Evolutionary conservation across 1,140 invertebrate species (phyloP), one percentile per base, ranked within the genome.

Genomic region (Trachymyrmex cornetzi): DNA sequence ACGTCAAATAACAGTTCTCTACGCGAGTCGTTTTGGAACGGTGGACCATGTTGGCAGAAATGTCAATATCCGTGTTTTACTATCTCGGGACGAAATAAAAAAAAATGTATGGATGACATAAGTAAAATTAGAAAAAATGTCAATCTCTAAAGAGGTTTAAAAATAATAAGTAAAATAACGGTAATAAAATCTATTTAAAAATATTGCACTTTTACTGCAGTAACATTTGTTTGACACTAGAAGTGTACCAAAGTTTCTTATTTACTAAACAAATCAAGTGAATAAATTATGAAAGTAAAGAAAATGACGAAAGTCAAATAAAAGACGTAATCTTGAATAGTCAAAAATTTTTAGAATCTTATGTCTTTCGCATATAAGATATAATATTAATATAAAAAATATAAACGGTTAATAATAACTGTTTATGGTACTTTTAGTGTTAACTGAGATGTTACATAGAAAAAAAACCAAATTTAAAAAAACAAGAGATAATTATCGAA

Each of bases 1-100:
- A 93, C 66, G 85, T 87, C 72, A 82, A 61, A 92, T 81, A 89
- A 85, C 19, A 55, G 48, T 79, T 67, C 48, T 53, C 74, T 64
- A 22, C 11, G 61, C 64, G 53, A 59, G 12, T 30, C n/a, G n/a
- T 81, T 81, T 44, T 30, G 16, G 12, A 61, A 44, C 24, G 16
- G 57, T n/a, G 34, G 19, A 30, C 44, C 16, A 72, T 72, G 69
- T 53, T 16, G 69, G 44, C 24, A 50, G 24, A 75, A 77, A 77
- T 64, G 38, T 66, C 38, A 66, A 50, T 66, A 66, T 14, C 19
- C 34, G 24, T 30, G 6, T 50, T 66, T 14, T n/a, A 75, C n/a
- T 75, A 75, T 34, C 30, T 24, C 22, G 14, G 55, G 30, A 57
- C 0, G 30, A 34, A 59, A 38, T 24, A 57, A 38, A 74, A 75